Base-by-base conservation (phyloP, 2,888 invertebrate genomes). In the Nomada fabriciana region DNA sequence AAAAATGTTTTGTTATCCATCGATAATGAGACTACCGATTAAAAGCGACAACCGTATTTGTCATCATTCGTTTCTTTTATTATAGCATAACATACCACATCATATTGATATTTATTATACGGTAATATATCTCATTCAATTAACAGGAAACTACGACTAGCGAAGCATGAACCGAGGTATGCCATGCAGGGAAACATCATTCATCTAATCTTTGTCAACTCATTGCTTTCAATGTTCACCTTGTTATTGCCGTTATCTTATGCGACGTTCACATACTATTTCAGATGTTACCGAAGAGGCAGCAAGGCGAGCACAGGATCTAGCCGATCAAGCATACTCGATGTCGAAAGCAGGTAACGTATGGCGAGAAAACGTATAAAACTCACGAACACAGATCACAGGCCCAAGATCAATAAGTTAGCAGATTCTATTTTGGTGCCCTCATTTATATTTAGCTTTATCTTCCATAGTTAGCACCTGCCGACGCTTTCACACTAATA, bases 381-480 rank as follows among this genome's bases (percentile, higher is more conserved):
- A 53, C 43, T 84, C 77, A 81, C 80, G 60, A 82, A 86, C 84
- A 84, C 87, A 89, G 75, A 89, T 88, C 89, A 88, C 90, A 91
- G 90, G 90, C 90, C 90, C 88, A 91, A 88, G 90, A 92, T 91
- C 89, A 90, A 88, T 90, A 90, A 83, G 83, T 86, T 92, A 91
- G 89, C 89, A 86, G 87, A 88, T 85, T 90, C 90, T 89, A 90
- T 90, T 91, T 92, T 94, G 94, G 94, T 94, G 92, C 94, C 94
- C 94, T 94, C 94, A 91, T 92, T 93, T 93, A 94, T 93, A 94
- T 94, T 94, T 94, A 94, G 94, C 94, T 94, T 94, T 94, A 94
- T 94, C 94, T 94, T 94, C 90, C 89, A 93, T 94, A 94, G 93
- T 93, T 94, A 93, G 93, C 93, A 94, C 94, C 92, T 93, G 94